These are phyloP conservation scores for Troides helena DNA, from an alignment of 2,888 invertebrate species.

Conservation along the genomic window DNA sequence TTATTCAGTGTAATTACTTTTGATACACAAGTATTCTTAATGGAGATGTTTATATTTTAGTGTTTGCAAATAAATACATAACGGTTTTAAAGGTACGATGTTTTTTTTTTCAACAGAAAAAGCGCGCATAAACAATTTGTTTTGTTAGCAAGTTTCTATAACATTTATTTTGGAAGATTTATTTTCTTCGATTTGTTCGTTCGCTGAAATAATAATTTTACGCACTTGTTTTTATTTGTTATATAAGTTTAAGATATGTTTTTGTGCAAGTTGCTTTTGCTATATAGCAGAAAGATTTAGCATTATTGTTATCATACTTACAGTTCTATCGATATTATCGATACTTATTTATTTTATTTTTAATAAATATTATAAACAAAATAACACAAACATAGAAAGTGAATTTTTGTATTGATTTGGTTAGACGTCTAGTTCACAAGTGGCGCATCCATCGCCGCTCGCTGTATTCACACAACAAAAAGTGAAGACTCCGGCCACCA, in stretches of 20 bases:
- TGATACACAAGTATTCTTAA: constrained; percentile 57
- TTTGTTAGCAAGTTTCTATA: constrained; percentile 49
- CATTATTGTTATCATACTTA: constrained; percentile 21
- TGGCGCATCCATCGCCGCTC: constrained; percentile 63
- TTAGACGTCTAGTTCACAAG: constrained; percentile 70
- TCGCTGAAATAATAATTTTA: constrained; percentile 40
- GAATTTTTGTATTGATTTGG: constrained; percentile 73
- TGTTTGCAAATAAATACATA: constrained; percentile 71
- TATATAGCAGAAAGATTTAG: constrained; percentile 33
- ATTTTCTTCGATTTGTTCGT: constrained; percentile 49
- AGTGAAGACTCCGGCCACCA: constrained; percentile 47
- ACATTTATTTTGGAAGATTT: constrained; percentile 80
- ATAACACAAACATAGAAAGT: constrained; percentile 48
- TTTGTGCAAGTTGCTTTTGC: constrained; percentile 71
- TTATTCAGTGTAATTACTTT: constrained; percentile 50
- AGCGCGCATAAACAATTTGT: constrained; percentile 42
- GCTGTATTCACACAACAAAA: constrained; percentile 65
- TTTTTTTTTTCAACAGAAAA: constrained; percentile 42
- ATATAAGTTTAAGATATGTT: constrained; percentile 44
- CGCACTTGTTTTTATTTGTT: constrained; percentile 36
- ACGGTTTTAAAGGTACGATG: constrained; percentile 60
- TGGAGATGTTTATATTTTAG: constrained; percentile 66
- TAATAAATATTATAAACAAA: constrained; percentile 37
- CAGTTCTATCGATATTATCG: constrained; percentile 35
- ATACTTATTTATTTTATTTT: background rate